phyloP scores from a whole-genome alignment of 2,888 invertebrate genomes.

The Polydrusus tereticollis region DNA sequence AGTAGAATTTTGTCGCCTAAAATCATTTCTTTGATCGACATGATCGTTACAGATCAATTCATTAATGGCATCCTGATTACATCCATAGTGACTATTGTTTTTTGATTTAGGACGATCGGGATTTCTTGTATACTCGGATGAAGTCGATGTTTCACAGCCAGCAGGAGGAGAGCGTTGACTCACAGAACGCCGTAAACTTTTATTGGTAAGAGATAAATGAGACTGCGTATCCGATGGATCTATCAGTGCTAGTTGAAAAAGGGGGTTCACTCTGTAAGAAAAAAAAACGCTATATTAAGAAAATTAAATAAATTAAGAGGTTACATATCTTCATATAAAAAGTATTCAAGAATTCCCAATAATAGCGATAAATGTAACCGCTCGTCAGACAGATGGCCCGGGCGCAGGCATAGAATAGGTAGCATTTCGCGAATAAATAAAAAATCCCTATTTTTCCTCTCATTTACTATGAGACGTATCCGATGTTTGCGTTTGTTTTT shows the following conservation, averaged over 20 bases:
- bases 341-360: no score
- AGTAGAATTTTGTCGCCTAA: neutral
- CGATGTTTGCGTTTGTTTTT: no score
- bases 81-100: neutral
- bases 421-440: no score
- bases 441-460: no score
- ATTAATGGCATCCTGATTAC: neutral
- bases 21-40: neutral
- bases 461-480: no score
- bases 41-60: neutral
- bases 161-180: conserved; percentile 14
- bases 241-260: conserved; percentile 15
- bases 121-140: conserved; percentile 17
- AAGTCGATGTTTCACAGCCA: conserved; percentile 14
- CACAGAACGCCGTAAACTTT: neutral
- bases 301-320: no score
- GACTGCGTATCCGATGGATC: neutral
- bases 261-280: conserved; percentile 40
- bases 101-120: conserved; percentile 7
- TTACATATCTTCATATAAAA: no score
- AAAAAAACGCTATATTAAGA: neutral
- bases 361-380: no score
- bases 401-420: no score
- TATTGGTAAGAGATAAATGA: neutral
- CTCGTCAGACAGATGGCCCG: no score